Conservation (phyloP, 2,888 invertebrate species). For the Dicranocentrus wangi region DNA sequence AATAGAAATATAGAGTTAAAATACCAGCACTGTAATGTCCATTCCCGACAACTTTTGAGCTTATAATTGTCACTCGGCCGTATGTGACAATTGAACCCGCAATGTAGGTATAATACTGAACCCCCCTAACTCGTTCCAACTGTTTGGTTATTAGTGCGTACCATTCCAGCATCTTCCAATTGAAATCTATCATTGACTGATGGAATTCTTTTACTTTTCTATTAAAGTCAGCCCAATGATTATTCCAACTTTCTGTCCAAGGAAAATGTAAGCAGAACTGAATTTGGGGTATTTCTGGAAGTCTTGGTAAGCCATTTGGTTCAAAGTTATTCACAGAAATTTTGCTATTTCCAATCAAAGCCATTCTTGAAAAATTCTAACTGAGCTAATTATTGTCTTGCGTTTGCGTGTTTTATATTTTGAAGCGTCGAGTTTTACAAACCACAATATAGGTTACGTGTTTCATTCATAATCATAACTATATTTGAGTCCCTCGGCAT, state of each 20-base stretch:
- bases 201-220: conserved; percentile 47
- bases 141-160: conserved; percentile 43
- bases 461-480: no score
- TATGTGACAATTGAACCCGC: conserved; percentile 24
- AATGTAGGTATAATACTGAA: conserved; percentile 1
- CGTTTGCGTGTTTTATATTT: no score
- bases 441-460: no score
- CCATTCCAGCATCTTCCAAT: conserved; percentile 49
- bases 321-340: conserved; percentile 9
- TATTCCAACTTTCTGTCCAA: conserved; percentile 37
- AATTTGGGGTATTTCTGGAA: conserved; percentile 41
- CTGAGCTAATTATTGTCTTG: no score
- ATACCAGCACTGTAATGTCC: neutral
- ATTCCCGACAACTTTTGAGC: conserved; percentile 17
- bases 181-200: conserved; percentile 53
- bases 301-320: conserved; percentile 24
- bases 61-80: conserved; percentile 33
- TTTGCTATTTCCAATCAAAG: neutral
- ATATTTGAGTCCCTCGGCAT: no score
- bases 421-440: no score
- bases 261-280: conserved; percentile 43
- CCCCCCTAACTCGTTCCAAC: conserved; percentile 41
- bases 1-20: neutral
- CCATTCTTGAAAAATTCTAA: neutral
- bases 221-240: conserved; percentile 43